Conservation (phyloP, 2,888 invertebrate species). For the Dryocosmus kuriphilus region DNA sequence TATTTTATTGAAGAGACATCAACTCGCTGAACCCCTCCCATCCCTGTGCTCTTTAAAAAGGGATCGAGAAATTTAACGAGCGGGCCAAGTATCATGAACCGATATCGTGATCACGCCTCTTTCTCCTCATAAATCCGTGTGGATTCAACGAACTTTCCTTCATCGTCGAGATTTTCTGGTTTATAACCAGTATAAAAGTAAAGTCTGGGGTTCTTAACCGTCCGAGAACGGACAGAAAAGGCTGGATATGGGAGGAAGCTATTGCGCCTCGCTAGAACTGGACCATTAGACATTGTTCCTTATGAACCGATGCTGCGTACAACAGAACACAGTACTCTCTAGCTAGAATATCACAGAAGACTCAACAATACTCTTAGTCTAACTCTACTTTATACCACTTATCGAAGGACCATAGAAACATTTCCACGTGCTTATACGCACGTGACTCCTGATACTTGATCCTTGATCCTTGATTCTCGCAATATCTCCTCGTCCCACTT, state of each 20-base stretch:
- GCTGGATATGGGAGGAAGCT: constrained; percentile 46
- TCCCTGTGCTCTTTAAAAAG: neutral
- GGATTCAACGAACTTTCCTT: constrained; percentile 36
- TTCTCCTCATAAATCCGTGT: constrained; percentile 52
- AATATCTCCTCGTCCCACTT: constrained; percentile 20
- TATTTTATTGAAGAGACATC: neutral
- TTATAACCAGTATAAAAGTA: constrained; percentile 48
- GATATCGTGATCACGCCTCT: constrained; percentile 39
- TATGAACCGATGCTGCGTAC: neutral
- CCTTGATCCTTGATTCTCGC: constrained; percentile 7
- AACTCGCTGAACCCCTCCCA: neutral
- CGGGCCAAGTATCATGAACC: constrained; percentile 29
- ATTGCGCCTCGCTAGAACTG: constrained; percentile 47
- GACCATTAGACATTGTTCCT: constrained; percentile 50
- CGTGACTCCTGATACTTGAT: neutral
- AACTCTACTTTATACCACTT: neutral
- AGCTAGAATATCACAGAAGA: neutral
- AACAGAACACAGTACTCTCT: neutral
- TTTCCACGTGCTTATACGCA: constrained; percentile 10
- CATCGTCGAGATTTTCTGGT: constrained; percentile 42
- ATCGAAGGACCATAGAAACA: constrained; percentile 4
- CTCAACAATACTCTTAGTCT: neutral
- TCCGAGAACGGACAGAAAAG: constrained; percentile 42
- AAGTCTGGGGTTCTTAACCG: constrained; percentile 34
- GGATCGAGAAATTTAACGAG: constrained; percentile 6